Conservation (phyloP, 2,797 vertebrate species). For the Chaetodon trifasciatus region DNA sequence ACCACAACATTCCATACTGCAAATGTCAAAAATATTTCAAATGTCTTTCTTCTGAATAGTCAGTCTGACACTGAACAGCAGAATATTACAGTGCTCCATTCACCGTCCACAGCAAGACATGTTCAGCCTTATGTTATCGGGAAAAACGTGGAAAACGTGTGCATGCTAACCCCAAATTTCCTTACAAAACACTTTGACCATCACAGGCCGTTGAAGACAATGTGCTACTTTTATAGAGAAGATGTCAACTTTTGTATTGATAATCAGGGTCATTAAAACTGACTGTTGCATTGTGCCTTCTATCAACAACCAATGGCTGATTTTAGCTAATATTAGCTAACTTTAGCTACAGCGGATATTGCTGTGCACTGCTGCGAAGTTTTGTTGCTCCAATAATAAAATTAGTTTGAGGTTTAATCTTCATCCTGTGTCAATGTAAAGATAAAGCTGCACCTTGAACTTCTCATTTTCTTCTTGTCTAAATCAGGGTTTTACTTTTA, state of each 20-base stretch:
- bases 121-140: no score
- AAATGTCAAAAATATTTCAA: constrained; percentile 52
- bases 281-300: neutral
- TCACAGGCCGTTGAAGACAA: neutral
- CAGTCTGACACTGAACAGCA: constrained; percentile 1
- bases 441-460: no score
- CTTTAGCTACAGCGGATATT: neutral
- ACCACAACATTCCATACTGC: constrained; percentile 15
- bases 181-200: neutral
- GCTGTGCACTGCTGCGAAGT: neutral
- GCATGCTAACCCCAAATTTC: no score
- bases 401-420: neutral
- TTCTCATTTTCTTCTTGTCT: no score
- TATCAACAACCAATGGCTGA: neutral
- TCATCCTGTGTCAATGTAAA: no score
- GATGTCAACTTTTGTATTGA: neutral
- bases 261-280: neutral
- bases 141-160: no score
- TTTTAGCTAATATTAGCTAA: neutral
- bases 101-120: neutral
- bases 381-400: neutral
- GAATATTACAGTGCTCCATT: constrained; percentile 2
- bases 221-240: neutral
- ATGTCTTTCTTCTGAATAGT: constrained; percentile 28
- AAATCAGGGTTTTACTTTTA: no score